Base-by-base conservation (phyloP, 2,113 vertebrate genomes). In the Silurus meridionalis region DNA sequence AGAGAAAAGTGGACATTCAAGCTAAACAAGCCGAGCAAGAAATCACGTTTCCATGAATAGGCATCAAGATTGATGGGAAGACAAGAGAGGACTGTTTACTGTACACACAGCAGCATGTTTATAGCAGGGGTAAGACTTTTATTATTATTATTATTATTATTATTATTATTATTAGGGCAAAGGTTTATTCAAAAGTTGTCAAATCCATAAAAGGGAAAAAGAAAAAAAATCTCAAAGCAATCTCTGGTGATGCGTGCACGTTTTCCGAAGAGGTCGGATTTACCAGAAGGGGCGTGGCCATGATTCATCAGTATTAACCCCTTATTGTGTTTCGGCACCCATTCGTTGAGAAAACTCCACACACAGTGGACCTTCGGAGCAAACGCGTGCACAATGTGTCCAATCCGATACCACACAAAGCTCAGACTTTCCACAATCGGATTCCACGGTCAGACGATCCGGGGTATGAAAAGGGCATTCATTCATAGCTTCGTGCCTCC, bases 231-330 rank as follows among this genome's bases (percentile, higher is more conserved):
- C 13, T 7, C 71, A 48, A 61, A 58, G 10, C 37, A 57, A 1
- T 8, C 37, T 37, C 37, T 37, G 2, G n/a, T 80, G 53, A 71
- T 58, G 21, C 53, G n/a, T 61, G 53, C 21, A 37, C 61, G 52
- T 85, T 66, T 80, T 81, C 21, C 50, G 85, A 81, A 72, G 46
- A 72, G 77, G 64, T 50, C 13, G 53, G 9, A 60, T 72, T 81
- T 86, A 86, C 66, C 78, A 71, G 63, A 80, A 72, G 50, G 14
- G 52, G 61, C 60, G 63, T 17, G 63, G 60, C 57, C 9, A 11
- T 71, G 78, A 71, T 50, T 86, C 85, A 72, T 86, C 53, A 60
- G 25, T 17, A 14, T 80, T 64, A 80, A 85, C 74, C 64, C 77
- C 63, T 86, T 84, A 46, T 23, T 8, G 61, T 53, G 46, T 53